Base-by-base conservation (phyloP, 2,797 vertebrate species). In the Rachycentron canadum region DNA sequence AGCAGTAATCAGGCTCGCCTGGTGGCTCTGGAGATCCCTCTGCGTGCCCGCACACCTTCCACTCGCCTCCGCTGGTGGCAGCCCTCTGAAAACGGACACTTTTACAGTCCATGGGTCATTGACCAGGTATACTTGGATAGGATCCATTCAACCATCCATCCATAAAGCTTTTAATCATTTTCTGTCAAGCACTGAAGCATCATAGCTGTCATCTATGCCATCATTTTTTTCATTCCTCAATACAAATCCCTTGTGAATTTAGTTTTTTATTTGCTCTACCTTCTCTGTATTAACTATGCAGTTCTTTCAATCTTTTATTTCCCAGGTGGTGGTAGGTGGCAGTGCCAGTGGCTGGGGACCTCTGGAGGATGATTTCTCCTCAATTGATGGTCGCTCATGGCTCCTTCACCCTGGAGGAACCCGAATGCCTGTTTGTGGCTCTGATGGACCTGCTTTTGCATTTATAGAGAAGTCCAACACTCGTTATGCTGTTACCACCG, bases 391-490 rank as follows among this genome's bases (percentile, higher is more conserved):
- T 1, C 97, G 96, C 60, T 99, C 98, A 10, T 99, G 98, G 98
- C 95, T 99, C 69, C 98, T 99, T 21, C 97, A 99, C 88, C 98
- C 98, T 0, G 98, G 98, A 8, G 98, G 98, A 38, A 99, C 97
- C 16, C 95, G 97, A 43, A 99, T 99, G 98, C 97, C 98, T 0
- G 98, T 99, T 61, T 99, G 98, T n/a, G 98, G 98, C 57, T 99
- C 98, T 7, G 93, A 95, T 0, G 98, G 98, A 1, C 96, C 98
- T 16, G 98, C 98, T 10, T 96, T 99, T 12, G 98, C 98, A 57
- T 99, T 99, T 90, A 99, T 99, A 7, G 98, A 99, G 90, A 99
- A 99, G 90, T 98, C 98, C 52, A 98, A 96, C 93, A 99, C 97
- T 8, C 98, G 98, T 74, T 99, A 99, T 0, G 97, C 97, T 36